Base-by-base conservation (phyloP, 2,113 vertebrate species). In the Potamarius usumacintae region DNA sequence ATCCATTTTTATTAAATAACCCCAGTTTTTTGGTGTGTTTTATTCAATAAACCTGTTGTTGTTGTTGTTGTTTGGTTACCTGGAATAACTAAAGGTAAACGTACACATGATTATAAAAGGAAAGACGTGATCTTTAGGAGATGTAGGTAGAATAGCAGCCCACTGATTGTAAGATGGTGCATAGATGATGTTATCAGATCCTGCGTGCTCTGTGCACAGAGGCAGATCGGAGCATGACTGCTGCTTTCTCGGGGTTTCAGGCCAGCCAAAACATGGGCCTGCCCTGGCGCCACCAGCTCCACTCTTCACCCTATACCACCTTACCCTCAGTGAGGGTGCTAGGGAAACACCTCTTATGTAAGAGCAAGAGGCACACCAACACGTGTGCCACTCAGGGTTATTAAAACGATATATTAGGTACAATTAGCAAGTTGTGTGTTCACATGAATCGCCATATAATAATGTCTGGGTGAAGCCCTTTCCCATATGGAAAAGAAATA, bases 181-280 rank as follows among this genome's bases (percentile, higher is more conserved):
- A 88, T 90, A 92, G 94, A 96, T 96, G 82, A 57, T 0, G 42
- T 92, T 95, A 95, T 95, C 95, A 42, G 84, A 71, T 10, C 52
- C 14, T 78, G 77, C 84, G 62, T 77, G 69, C 87, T 86, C 58
- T 85, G 88, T 83, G 90, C n/a, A 48, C 86, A 82, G 86, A 89
- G 60, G 85, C 58, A 90, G 93, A 94, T 92, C 67, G 84, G 34
- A 84, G 85, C 67, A n/a, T 87, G 86, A 85, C 79, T 85, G 63
- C 89, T 91, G 91, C 93, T 91, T 92, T 92, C 82, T 91, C 85
- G 15, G 82, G 65, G 10, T 86, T 76, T 87, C 84, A 90, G 79
- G 0, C 79, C 86, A 95, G 94, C 92, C 95, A 95, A 94, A 96
- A 96, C 94, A 95, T 76, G 65, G 89, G 42, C 84, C 89, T 15